These are phyloP conservation scores for Neomonachus schauinslandi DNA, from an alignment of 2,113 vertebrate genomes.

Conservation along the genomic window DNA sequence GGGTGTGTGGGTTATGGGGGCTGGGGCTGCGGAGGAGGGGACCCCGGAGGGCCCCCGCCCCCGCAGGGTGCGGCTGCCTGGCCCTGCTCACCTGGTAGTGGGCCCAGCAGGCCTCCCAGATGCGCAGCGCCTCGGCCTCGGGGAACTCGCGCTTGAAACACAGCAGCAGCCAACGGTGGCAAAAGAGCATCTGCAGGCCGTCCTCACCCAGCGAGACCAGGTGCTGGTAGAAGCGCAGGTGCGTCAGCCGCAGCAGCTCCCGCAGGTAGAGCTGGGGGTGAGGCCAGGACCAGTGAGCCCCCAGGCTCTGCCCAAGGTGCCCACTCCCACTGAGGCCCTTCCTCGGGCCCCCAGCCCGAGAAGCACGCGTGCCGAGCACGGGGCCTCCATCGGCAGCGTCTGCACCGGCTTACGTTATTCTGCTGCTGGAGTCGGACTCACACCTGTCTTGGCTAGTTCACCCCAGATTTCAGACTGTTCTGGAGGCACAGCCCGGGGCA, in stretches of 20 bases:
- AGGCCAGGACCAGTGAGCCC: neutral
- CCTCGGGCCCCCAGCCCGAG: accelerated
- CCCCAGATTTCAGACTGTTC: neutral
- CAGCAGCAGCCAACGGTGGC: constrained; percentile 99
- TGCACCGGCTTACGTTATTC: accelerated
- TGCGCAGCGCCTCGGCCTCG: constrained; percentile 94
- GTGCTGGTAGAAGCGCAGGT: constrained; percentile 94
- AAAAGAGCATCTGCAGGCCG: constrained; percentile 98
- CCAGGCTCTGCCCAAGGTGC: accelerated
- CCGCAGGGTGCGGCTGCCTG: accelerated
- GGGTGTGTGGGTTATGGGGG: too few species aligned
- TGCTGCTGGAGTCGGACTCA: accelerated
- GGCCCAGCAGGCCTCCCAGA: constrained; percentile 99
- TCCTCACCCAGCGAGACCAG: constrained; percentile 94
- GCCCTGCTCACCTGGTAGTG: constrained; percentile 93
- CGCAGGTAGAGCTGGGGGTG: constrained; percentile 90
- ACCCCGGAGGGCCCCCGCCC: neutral
- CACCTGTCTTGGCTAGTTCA: neutral
- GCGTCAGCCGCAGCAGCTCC: constrained; percentile 94
- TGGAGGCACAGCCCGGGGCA: neutral
- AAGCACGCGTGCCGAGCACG: accelerated
- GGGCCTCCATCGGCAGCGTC: neutral
- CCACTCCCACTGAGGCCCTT: accelerated
- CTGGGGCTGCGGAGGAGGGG: neutral
- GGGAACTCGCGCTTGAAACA: constrained; percentile 98